Evolutionary conservation across 2,888 invertebrate species (phyloP).

Genomic region (Pachliopta kotzebuea): DNA sequence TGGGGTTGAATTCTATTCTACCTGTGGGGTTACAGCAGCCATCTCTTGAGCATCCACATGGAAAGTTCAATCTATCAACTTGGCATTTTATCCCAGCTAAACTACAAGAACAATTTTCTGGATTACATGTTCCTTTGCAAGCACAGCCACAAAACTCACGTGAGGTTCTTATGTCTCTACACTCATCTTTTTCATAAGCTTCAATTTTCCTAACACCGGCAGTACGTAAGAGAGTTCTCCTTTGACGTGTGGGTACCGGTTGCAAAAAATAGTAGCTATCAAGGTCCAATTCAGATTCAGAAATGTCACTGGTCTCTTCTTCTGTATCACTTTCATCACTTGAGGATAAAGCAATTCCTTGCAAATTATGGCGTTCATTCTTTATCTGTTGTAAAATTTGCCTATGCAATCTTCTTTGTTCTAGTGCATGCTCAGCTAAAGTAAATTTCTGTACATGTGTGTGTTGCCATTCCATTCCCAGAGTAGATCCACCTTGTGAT

Average conservation of each 20-base stretch:
- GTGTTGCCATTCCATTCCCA: constrained; percentile 93
- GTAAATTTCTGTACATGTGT: constrained; percentile 88
- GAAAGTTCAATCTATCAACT: constrained; percentile 97
- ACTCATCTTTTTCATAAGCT: constrained; percentile 95
- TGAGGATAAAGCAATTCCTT: constrained; percentile 82
- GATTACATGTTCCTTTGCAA: constrained; percentile 96
- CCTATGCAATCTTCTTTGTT: constrained; percentile 92
- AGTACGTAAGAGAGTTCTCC: constrained; percentile 92
- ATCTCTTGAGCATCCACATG: constrained; percentile 97
- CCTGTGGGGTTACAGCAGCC: constrained; percentile 96
- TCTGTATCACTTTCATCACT: constrained; percentile 93
- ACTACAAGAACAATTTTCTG: constrained; percentile 96
- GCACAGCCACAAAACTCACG: constrained; percentile 96
- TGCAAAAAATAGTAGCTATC: constrained; percentile 95
- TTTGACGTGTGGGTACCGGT: constrained; percentile 95
- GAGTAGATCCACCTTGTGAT: constrained; percentile 93
- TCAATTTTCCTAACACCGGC: constrained; percentile 97
- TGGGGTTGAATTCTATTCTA: constrained; percentile 97
- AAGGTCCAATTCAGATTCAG: constrained; percentile 91
- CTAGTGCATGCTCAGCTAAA: constrained; percentile 92
- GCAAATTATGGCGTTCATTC: constrained; percentile 82
- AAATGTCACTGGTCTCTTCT: constrained; percentile 89
- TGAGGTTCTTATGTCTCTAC: constrained; percentile 93
- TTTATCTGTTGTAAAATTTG: constrained; percentile 88
- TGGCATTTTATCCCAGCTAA: constrained; percentile 98